phyloP scores from a whole-genome alignment of 2,797 vertebrate genomes.

The Acridotheres tristis region DNA sequence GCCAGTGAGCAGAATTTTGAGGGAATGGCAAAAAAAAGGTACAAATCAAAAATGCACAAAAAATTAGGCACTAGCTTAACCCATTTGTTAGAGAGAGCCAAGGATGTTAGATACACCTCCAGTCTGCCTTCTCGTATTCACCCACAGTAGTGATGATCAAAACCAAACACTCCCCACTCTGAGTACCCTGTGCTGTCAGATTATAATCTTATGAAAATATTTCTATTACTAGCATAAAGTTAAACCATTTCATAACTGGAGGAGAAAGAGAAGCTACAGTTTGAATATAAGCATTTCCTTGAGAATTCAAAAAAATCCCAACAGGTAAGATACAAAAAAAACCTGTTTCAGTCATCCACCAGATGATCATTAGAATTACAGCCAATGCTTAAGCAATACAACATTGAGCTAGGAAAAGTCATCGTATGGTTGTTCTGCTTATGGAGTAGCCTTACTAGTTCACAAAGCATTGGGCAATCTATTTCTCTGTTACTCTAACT shows the following conservation, averaged over 20 bases:
- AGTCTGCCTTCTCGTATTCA: background rate
- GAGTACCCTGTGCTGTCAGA: slow-evolving; percentile 4
- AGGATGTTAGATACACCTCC: background rate
- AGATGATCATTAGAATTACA: slow-evolving; percentile 36
- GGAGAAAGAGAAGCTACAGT: slow-evolving; percentile 19
- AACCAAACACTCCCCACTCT: background rate
- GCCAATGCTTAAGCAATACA: slow-evolving; percentile 37
- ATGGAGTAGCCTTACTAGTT: slow-evolving; percentile 23
- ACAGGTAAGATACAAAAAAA: slow-evolving; percentile 15
- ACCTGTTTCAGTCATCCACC: background rate
- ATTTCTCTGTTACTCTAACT: slow-evolving; percentile 6
- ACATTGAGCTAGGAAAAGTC: slow-evolving; percentile 12
- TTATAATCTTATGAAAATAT: slow-evolving; percentile 3
- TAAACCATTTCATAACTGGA: slow-evolving; percentile 9
- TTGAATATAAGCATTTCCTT: slow-evolving; percentile 21
- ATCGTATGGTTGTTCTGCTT: background rate
- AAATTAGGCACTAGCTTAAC: slow-evolving; percentile 25
- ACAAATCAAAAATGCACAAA: slow-evolving; percentile 43
- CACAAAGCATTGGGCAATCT: background rate
- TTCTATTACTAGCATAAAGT: slow-evolving; percentile 13
- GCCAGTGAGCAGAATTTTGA: background rate
- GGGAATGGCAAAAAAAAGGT: background rate
- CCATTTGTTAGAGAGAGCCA: background rate
- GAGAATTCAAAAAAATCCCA: slow-evolving; percentile 1
- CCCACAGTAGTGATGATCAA: background rate